Conservation (phyloP, 2,888 invertebrate species). For the Habrosyne pyritoides region DNA sequence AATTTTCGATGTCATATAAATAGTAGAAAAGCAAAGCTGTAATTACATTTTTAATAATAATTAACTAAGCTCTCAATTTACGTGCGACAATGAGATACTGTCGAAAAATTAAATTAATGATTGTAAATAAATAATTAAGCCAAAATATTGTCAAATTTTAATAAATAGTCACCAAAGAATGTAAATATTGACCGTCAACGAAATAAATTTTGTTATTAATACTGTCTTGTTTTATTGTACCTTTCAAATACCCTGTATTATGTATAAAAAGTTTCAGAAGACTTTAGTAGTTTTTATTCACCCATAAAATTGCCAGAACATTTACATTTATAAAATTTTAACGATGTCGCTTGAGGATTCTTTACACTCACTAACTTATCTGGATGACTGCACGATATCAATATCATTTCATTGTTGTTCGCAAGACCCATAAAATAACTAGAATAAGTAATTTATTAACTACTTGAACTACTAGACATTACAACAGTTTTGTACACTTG, state of each 20-base stretch:
- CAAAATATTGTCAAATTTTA: conserved; percentile 36
- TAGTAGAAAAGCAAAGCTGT: neutral
- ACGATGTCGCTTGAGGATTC: neutral
- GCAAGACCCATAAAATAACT: too few relatives aligned
- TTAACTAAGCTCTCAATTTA: neutral
- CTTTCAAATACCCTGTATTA: neutral
- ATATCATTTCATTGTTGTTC: too few relatives aligned
- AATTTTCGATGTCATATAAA: neutral
- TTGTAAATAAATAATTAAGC: conserved; percentile 33
- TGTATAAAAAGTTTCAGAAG: too few relatives aligned
- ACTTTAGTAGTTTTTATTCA: neutral
- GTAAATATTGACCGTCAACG: conserved; percentile 48
- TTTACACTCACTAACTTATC: too few relatives aligned
- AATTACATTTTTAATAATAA: neutral
- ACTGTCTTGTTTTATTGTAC: conserved; percentile 17
- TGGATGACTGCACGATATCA: too few relatives aligned
- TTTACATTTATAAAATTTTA: neutral
- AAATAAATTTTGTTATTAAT: conserved; percentile 50
- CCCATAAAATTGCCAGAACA: neutral
- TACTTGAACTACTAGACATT: too few relatives aligned
- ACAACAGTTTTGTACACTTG: too few relatives aligned
- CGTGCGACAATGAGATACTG: neutral
- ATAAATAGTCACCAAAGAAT: conserved; percentile 22
- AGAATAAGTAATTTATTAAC: too few relatives aligned
- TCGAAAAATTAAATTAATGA: conserved; percentile 10